phyloP scores from a whole-genome alignment of 2,113 vertebrate species.

The Protobothrops mucrosquamatus region DNA sequence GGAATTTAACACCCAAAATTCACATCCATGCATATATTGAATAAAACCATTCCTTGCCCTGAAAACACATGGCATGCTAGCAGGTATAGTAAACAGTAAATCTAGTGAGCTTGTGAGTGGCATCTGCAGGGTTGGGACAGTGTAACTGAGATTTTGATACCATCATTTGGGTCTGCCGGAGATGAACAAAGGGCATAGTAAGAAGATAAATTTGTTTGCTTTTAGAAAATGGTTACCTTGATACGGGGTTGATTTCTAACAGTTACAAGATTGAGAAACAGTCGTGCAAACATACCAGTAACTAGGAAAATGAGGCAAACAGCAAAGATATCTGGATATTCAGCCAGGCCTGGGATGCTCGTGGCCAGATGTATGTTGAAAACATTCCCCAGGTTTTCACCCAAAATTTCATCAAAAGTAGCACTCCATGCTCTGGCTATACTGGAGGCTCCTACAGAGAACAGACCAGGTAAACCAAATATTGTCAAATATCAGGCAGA shows the following conservation, averaged over 20 bases:
- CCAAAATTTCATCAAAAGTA: slow-evolving; percentile 82
- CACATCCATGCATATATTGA: neutral
- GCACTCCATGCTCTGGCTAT: slow-evolving; percentile 84
- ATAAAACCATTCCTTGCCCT: neutral
- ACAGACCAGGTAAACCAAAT: neutral
- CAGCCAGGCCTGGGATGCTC: slow-evolving; percentile 72
- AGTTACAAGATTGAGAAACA: neutral
- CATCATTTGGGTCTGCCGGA: neutral
- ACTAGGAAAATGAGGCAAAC: slow-evolving; percentile 77
- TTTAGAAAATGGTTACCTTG: neutral
- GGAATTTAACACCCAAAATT: neutral
- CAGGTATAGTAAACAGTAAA: neutral
- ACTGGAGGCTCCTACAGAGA: slow-evolving; percentile 79
- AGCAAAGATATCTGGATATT: slow-evolving; percentile 82
- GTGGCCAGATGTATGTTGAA: slow-evolving; percentile 66
- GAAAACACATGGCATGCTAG: neutral
- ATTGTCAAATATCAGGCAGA: neutral
- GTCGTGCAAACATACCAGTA: slow-evolving; percentile 68
- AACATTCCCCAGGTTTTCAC: slow-evolving; percentile 70
- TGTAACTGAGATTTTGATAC: neutral
- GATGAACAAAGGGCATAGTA: neutral
- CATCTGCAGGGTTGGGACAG: neutral
- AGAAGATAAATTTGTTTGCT: neutral
- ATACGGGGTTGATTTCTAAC: neutral
- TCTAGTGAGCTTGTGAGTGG: neutral